phyloP scores from a whole-genome alignment of 2,888 invertebrate species.

The Archips crataeganus region DNA sequence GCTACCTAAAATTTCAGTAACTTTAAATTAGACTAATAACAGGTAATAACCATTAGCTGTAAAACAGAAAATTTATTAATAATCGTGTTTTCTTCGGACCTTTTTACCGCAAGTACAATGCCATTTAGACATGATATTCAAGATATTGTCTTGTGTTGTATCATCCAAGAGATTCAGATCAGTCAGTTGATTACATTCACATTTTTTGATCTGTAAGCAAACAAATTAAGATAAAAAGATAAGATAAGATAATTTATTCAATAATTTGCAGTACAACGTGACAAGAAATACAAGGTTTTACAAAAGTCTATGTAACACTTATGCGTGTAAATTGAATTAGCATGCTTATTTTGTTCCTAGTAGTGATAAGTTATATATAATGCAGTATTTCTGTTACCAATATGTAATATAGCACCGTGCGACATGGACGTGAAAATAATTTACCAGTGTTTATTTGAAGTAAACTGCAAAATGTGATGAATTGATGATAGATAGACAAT shows the following conservation, averaged over 20 bases:
- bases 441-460: too few species aligned
- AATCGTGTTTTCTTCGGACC: constrained; percentile 50
- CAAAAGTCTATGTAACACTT: too few species aligned
- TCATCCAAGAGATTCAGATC: constrained; percentile 74
- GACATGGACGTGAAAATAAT: too few species aligned
- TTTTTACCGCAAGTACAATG: constrained; percentile 77
- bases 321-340: not conserved
- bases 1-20: constrained; percentile 54
- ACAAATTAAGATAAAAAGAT: too few species aligned
- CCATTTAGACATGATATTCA: constrained; percentile 78
- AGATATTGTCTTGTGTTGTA: constrained; percentile 72
- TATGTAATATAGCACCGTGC: too few species aligned
- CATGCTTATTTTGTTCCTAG: not conserved
- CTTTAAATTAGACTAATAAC: not conserved
- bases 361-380: too few species aligned
- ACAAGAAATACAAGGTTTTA: too few species aligned
- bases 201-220: constrained; percentile 73
- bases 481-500: too few species aligned
- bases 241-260: too few species aligned
- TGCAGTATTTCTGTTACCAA: not conserved
- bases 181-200: constrained; percentile 76
- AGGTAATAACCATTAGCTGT: not conserved
- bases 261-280: too few species aligned
- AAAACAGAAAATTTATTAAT: too few species aligned
- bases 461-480: too few species aligned